Evolutionary conservation across 2,888 invertebrate genomes (phyloP).

Genomic region (Trichogramma dendrolimi): DNA sequence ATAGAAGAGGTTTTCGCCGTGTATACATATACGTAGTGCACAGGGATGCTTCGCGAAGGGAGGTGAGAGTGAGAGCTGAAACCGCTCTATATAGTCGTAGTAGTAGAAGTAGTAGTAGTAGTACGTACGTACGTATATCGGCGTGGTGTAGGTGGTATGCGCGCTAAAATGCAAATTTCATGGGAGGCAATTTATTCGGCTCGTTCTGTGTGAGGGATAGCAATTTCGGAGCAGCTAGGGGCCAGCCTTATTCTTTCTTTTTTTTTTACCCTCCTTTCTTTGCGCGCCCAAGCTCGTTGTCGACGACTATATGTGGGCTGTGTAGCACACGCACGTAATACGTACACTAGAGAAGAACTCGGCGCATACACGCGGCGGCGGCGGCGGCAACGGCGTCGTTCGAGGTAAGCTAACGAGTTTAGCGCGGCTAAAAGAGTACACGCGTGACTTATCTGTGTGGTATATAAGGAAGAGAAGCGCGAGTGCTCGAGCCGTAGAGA

Average conservation of each 20-base stretch:
- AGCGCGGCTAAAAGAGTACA: slow-evolving; percentile 25
- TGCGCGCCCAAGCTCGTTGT: no score
- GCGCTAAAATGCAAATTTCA: slow-evolving; percentile 31
- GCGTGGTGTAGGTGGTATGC: background rate
- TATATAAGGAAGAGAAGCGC: no score
- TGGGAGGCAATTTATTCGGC: slow-evolving; percentile 29
- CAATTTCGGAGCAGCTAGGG: slow-evolving; percentile 20
- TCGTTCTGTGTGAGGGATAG: slow-evolving; percentile 19
- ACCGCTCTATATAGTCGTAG: no score
- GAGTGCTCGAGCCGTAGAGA: no score
- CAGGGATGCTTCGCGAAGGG: background rate
- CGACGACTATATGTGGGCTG: no score
- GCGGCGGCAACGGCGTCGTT: slow-evolving; percentile 4
- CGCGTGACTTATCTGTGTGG: slow-evolving; percentile 27
- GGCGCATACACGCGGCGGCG: background rate
- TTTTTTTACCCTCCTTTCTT: slow-evolving; percentile 11
- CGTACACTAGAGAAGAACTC: no score
- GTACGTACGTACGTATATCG: no score
- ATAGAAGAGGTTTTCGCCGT: slow-evolving; percentile 16
- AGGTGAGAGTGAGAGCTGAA: background rate
- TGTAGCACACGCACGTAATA: no score
- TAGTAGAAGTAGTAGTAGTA: no score
- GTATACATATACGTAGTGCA: background rate
- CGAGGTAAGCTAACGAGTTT: slow-evolving; percentile 27
- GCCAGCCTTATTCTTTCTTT: slow-evolving; percentile 2